Evolutionary conservation across 2,113 vertebrate genomes (phyloP), one percentile per base, ranked within the genome.

Genomic region (Rattus rattus): DNA sequence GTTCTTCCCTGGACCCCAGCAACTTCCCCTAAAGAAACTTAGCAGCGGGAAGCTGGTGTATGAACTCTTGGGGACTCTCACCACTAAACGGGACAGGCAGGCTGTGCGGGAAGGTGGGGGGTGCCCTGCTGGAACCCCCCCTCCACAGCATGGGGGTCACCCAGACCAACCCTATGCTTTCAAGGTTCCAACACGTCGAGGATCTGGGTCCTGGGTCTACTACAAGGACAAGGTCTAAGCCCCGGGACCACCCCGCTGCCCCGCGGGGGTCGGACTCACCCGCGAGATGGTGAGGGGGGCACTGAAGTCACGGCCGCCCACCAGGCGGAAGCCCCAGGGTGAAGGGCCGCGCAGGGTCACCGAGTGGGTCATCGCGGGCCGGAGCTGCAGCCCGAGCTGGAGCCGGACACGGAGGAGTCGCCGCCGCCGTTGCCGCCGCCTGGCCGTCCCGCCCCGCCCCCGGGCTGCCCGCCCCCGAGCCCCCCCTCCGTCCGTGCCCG

Each of bases 301-400:
- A 98, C 99, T 99, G 98, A 99, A 99, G 63, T 99, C 99, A 80
- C 99, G 99, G 94, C 99, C 99, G 89, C 99, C 99, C 96, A 99
- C 99, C 97, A 99, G 98, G 0, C 99, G 99, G 97, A 99, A 99
- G 0, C 99, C 99, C 99, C 99, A 99, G 1, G 99, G 99, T 97
- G 99, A 99, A 92, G 99, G 99, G 93, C 99, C 99, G 36, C 97
- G 99, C 77, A 99, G 98, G 91, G 99, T 99, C 98, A 99, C 99
- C 12, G 98, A 99, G 90, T 98, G 99, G 91, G 99, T 96, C 99
- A 99, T 99, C n/a, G 86, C 97, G 39, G 93, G 85, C 87, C 0
- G 17, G 20, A 83, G 33, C 63, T 90, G 79, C 73, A 97, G 95
- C 94, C 95, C 77, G 93, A 97, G 93, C 92, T 91, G 49, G 73